These are phyloP conservation scores for Pseudomyrmex dendroicus DNA, from an alignment of 1,140 invertebrate genomes.

Conservation along the genomic window DNA sequence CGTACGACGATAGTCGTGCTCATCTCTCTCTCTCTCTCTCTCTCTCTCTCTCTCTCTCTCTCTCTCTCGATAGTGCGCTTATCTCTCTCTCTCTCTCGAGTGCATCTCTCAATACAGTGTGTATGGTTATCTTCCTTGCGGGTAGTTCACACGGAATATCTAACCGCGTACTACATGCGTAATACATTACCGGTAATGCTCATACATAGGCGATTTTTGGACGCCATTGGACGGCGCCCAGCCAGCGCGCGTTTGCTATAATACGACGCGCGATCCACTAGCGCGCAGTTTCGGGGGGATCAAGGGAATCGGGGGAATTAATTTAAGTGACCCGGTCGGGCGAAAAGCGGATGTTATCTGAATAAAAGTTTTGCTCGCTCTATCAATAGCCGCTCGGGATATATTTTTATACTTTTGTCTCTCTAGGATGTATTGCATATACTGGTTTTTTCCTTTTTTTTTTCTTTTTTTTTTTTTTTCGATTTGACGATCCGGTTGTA, in stretches of 20 bases:
- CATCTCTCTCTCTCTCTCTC: constrained; percentile 10
- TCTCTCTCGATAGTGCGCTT: too few species aligned
- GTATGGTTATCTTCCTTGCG: constrained; percentile 36
- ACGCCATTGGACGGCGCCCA: constrained; percentile 8
- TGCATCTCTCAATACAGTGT: too few species aligned
- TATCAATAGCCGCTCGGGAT: not conserved
- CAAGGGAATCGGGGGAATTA: constrained; percentile 50
- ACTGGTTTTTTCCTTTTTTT: not conserved
- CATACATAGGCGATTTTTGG: constrained; percentile 52
- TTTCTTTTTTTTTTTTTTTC: not conserved
- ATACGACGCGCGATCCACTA: constrained; percentile 8
- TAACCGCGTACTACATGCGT: constrained; percentile 11
- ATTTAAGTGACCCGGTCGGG: constrained; percentile 47
- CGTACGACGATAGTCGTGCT: not conserved
- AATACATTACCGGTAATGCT: constrained; percentile 41
- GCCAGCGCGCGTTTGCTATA: not conserved
- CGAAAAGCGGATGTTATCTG: constrained; percentile 42
- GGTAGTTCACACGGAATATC: constrained; percentile 15
- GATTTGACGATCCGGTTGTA: constrained; percentile 11
- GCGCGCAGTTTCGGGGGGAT: constrained; percentile 21
- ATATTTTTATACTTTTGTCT: constrained; percentile 36
- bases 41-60: too few species aligned
- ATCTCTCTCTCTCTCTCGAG: too few species aligned
- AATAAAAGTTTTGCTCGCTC: constrained; percentile 29
- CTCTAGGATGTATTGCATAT: not conserved